These are phyloP conservation scores for Gymnothorax reevesii DNA, from an alignment of 2,797 vertebrate genomes.

Conservation along the genomic window DNA sequence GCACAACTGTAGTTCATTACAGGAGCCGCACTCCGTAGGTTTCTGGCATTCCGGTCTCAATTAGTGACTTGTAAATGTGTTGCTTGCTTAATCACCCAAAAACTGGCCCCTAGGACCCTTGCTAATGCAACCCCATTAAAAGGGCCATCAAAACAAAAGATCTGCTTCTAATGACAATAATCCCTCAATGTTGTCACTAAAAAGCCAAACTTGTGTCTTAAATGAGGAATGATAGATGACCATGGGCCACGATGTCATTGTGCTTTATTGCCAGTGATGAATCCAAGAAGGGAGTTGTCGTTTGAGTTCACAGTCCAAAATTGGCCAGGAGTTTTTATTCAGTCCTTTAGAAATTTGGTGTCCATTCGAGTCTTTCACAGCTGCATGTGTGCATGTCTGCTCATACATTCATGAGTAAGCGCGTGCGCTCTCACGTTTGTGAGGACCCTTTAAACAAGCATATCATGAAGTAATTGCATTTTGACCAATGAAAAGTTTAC, in stretches of 20 bases:
- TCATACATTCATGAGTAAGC: neutral
- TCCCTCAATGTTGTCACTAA: constrained; percentile 47
- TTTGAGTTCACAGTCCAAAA: constrained; percentile 5
- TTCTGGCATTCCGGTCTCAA: constrained; percentile 41
- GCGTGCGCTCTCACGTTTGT: neutral
- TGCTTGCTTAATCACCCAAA: constrained; percentile 53
- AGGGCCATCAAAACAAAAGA: constrained; percentile 50
- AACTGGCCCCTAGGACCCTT: constrained; percentile 39
- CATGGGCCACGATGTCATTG: constrained; percentile 30
- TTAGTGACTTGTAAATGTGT: constrained; percentile 53
- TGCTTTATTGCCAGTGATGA: constrained; percentile 27
- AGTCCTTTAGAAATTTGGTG: constrained; percentile 42
- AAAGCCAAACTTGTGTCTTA: constrained; percentile 47
- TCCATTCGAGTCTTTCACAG: constrained; percentile 38
- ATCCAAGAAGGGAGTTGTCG: constrained; percentile 33
- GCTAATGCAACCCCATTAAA: constrained; percentile 58
- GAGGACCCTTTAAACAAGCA: constrained; percentile 57
- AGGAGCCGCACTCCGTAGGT: constrained; percentile 26
- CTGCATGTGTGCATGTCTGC: neutral
- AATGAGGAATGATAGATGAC: constrained; percentile 49
- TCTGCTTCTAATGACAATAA: constrained; percentile 51
- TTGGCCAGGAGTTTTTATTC: neutral
- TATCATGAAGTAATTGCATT: constrained; percentile 70
- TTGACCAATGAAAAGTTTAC: constrained; percentile 46
- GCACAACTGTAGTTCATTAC: constrained; percentile 52